These are phyloP conservation scores for Lasaia peninsularis DNA, from an alignment of 1,140 invertebrate species.

Conservation along the genomic window DNA sequence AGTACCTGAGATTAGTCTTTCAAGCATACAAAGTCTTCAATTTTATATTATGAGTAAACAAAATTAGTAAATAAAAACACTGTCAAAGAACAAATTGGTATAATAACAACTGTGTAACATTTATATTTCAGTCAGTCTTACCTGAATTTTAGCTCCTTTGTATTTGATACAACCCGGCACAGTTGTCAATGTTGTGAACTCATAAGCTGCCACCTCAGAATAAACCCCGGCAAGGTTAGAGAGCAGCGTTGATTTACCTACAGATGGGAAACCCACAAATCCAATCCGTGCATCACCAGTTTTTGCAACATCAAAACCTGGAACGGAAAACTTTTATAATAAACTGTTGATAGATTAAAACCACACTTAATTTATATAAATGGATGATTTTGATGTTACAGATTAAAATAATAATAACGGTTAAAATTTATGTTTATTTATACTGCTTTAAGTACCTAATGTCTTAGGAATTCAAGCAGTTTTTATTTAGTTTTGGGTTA, in stretches of 20 bases:
- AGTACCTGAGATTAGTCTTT: no score
- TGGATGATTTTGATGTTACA: no score
- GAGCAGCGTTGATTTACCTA: slow-evolving; percentile 98
- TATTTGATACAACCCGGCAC: slow-evolving; percentile 99
- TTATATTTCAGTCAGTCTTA: slow-evolving; percentile 40
- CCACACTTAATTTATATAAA: no score
- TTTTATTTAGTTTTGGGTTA: no score
- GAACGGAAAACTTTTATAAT: slow-evolving; percentile 66
- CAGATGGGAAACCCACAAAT: slow-evolving; percentile 99
- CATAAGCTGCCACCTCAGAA: slow-evolving; percentile 99
- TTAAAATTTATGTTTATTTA: no score
- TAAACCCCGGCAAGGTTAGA: slow-evolving; percentile 99
- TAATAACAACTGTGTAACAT: neutral
- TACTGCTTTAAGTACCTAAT: no score
- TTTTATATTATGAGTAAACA: no score
- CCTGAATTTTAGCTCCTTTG: slow-evolving; percentile 99
- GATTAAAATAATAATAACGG: no score
- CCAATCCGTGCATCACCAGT: slow-evolving; percentile 99
- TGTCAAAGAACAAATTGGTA: neutral
- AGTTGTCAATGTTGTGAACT: slow-evolving; percentile 99
- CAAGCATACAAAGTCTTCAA: no score
- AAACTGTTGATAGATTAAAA: no score
- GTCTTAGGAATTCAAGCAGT: no score
- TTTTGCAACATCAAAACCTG: slow-evolving; percentile 99
- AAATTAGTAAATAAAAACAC: neutral